Evolutionary conservation across 2,888 invertebrate species (phyloP).

Genomic region (Eilema caniola): DNA sequence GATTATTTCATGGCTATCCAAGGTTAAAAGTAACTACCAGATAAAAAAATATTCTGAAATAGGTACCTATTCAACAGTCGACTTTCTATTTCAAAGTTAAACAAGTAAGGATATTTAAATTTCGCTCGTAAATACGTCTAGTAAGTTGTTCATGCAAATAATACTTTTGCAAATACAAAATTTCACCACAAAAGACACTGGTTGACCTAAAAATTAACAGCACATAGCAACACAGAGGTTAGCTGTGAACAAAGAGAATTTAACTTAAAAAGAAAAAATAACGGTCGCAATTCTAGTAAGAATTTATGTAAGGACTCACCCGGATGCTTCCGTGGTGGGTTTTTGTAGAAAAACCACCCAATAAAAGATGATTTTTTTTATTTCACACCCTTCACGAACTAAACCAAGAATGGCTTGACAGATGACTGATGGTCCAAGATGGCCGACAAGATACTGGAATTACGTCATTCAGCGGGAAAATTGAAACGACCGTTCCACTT

Average conservation of each 20-base stretch:
- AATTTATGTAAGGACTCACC: slow-evolving; percentile 69
- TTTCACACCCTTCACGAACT: slow-evolving; percentile 70
- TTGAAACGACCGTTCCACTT: slow-evolving; percentile 70
- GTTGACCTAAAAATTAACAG: slow-evolving; percentile 75
- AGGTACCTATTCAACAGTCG: not conserved
- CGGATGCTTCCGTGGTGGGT: slow-evolving; percentile 83
- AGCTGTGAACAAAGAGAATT: slow-evolving; percentile 56
- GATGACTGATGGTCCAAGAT: slow-evolving; percentile 79
- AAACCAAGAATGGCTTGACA: slow-evolving; percentile 70
- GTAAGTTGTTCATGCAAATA: slow-evolving; percentile 64
- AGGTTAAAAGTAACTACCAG: not conserved
- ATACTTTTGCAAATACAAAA: slow-evolving; percentile 56
- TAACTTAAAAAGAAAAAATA: slow-evolving; percentile 48
- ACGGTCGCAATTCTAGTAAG: slow-evolving; percentile 35
- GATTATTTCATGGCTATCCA: not conserved
- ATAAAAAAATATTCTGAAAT: not conserved
- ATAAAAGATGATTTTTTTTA: slow-evolving; percentile 64
- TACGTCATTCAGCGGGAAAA: slow-evolving; percentile 83
- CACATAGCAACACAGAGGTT: slow-evolving; percentile 62
- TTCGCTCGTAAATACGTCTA: slow-evolving; percentile 38
- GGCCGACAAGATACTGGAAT: slow-evolving; percentile 65
- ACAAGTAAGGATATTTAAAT: slow-evolving; percentile 27
- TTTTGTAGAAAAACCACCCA: slow-evolving; percentile 71
- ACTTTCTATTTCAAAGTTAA: not conserved
- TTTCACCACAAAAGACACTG: slow-evolving; percentile 72